A percentile compares a stretch with the other conserved stretches of the same genome.
phyloP scores from a whole-genome alignment of 1,140 invertebrate species.

The Brachionus manjavacas region DNA sequence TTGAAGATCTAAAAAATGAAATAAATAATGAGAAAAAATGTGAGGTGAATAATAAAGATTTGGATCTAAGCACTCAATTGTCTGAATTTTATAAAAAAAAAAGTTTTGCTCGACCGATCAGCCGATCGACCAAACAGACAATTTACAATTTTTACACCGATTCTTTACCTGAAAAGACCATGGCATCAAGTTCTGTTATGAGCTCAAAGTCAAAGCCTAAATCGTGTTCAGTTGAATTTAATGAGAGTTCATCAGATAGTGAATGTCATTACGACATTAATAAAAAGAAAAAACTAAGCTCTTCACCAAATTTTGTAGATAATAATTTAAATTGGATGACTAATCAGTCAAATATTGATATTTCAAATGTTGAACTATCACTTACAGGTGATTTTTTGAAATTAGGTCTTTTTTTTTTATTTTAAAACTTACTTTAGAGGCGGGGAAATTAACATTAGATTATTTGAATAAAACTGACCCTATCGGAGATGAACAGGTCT shows the following conservation, averaged over 20 bases:
- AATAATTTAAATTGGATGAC: slow-evolving; percentile 21
- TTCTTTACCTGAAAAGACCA: neutral
- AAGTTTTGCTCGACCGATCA: slow-evolving; percentile 1
- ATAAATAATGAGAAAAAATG: neutral
- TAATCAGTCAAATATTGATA: neutral
- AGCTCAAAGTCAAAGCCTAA: neutral
- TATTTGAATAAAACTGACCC: slow-evolving; percentile 33
- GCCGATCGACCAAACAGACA: neutral
- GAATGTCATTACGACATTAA: neutral
- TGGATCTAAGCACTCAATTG: neutral
- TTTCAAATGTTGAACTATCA: slow-evolving; percentile 24
- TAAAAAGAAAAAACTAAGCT: slow-evolving; percentile 35
- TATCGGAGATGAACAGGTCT: slow-evolving; percentile 7
- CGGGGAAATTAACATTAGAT: neutral
- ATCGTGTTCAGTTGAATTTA: too few species aligned
- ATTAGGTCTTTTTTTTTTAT: neutral
- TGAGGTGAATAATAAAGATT: neutral
- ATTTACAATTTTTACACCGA: neutral
- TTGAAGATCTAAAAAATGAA: neutral
- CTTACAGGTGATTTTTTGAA: neutral
- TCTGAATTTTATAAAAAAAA: slow-evolving; percentile 31
- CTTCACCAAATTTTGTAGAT: slow-evolving; percentile 15
- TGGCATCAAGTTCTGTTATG: neutral
- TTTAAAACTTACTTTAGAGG: neutral
- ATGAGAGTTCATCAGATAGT: neutral